Conservation (phyloP, 64 coral and sea anemone species). For the Montipora foliosa region DNA sequence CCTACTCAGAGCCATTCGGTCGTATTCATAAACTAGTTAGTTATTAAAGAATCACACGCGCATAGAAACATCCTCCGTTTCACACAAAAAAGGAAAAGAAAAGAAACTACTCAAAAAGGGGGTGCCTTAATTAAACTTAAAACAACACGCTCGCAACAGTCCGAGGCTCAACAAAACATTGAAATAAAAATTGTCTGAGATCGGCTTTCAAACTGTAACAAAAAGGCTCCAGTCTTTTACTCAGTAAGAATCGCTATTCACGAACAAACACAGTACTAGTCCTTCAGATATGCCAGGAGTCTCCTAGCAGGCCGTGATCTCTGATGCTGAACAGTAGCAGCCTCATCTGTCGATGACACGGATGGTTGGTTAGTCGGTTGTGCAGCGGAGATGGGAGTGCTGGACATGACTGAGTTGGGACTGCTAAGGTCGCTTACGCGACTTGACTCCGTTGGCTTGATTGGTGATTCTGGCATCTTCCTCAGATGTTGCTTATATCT, state of each 20-base stretch:
- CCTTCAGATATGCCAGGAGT: conserved; percentile 6
- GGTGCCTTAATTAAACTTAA: not conserved
- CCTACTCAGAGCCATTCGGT: not conserved
- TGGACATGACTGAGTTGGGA: not conserved
- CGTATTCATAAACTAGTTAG: not conserved
- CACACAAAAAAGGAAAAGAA: not conserved
- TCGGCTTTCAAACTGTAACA: not conserved
- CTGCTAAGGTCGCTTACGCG: not conserved
- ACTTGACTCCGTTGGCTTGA: not conserved
- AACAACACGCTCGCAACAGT: no score
- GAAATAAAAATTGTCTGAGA: not conserved
- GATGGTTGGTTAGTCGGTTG: no score
- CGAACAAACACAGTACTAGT: not conserved
- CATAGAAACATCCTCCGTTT: not conserved
- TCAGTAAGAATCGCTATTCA: not conserved
- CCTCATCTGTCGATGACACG: not conserved
- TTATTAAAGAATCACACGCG: not conserved
- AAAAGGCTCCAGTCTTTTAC: no score
- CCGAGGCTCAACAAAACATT: no score
- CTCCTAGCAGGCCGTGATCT: not conserved
- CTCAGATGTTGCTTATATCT: conserved; percentile 11
- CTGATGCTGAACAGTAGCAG: not conserved
- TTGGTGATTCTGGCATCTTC: not conserved
- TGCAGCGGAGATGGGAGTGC: no score
- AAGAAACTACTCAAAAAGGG: not conserved